Evolutionary conservation across 1,140 invertebrate genomes (phyloP), one percentile per base, ranked within the genome.

Genomic region (Brachionus plicatilis): DNA sequence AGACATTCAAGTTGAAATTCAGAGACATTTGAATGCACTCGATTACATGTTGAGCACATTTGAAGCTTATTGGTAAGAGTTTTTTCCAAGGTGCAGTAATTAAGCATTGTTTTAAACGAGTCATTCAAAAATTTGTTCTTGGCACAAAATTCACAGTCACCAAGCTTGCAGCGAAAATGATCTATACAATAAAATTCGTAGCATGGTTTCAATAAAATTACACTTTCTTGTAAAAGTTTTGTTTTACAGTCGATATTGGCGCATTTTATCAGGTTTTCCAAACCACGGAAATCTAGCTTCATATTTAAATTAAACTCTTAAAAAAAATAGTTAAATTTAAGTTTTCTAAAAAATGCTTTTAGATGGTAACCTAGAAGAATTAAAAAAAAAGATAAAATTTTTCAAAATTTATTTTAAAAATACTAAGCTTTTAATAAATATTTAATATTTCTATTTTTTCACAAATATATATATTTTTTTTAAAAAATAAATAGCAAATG

Each of bases 231-330:
- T 43, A 72, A 12, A 43, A 72, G 41, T 17, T 41, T 72, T 17
- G 33, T 17, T 20, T n/a, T 43, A 20, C 68, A 72, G n/a, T 72
- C 33, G 5, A 20, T 72, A 72, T 72, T 20, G n/a, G 17, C 17
- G 20, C 68, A 72, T 43, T 72, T 72, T 17, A 72, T 72, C 9
- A 72, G 17, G n/a, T 72, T 72, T 43, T 72, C 68, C 24, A 72
- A 43, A 20, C 68, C 68, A 6, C 68, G 29, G 45, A 72, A 72
- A 72, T 72, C 68, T 12, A 72, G 9, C 24, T 20, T 41, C 68
- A 72, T 72, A 17, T 20, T 72, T 72, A 20, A 17, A 11, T 72
- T 43, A 7, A 17, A 9, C 1, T 37, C 1, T 41, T 17, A 0
- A 17, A 43, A 72, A 72, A 72, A 72, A 17, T n/a, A n/a, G 17